Evolutionary conservation across 2,113 vertebrate species (phyloP), one percentile per base, ranked within the genome.

Genomic region (Chrysochloris asiatica): DNA sequence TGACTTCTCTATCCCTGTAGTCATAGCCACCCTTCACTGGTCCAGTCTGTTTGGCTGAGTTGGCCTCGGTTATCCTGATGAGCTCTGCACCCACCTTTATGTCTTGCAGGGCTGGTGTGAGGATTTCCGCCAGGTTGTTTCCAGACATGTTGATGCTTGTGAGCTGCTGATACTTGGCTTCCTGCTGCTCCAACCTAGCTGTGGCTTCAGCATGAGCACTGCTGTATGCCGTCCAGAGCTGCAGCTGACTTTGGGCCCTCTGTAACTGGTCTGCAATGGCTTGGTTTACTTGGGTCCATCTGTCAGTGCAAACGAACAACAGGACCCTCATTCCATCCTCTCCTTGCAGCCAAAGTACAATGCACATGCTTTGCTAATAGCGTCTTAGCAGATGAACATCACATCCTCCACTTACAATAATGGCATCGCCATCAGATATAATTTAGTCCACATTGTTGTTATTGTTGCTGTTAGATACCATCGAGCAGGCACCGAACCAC

Each of bases 211-310:
- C 3, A 0, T 97, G 97, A 26, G 90, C 80, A 4, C 26, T 36
- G 67, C 83, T 48, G 3, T 97, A 98, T 0, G 84, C 88, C 83
- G 98, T 97, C 99, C 98, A 99, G 4, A 97, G 93, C 78, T 96
- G 97, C 71, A 98, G 96, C 81, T 97, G 67, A 0, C 61, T 81
- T 30, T 93, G 96, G 0, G 97, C 97, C 83, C 94, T 94, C 82
- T 90, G 94, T 24, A 98, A 90, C 63, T 96, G 96, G 59, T 98
- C 97, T 16, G 95, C 48, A 19, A 99, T 61, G 8, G 96, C 97
- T 86, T 95, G 97, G 33, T 96, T 98, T 21, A 97, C 95, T 11
- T 73, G 92, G 6, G 96, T 94, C 99, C 99, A 99, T 82, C 99
- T 99, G 97, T 86, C 33, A 92, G 85, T 86, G 69, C 1, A 83